Evolutionary conservation across 2,797 vertebrate species (phyloP).

Genomic region (Tolypeutes matacus): DNA sequence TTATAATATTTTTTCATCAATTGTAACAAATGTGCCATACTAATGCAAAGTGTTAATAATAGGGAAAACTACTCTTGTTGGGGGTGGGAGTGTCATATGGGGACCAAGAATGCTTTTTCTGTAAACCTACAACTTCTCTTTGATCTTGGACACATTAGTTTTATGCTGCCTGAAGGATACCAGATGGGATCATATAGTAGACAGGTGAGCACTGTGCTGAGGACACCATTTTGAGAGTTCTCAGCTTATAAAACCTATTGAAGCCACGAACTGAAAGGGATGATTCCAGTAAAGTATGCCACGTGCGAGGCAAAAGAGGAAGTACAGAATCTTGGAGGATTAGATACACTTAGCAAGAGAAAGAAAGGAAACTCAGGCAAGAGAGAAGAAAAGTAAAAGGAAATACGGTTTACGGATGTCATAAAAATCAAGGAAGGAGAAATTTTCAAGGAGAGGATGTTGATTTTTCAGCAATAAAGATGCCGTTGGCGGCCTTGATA

Average conservation of each 20-base stretch:
- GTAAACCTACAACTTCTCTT: background rate
- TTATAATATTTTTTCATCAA: no score
- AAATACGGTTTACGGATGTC: background rate
- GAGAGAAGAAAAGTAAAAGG: background rate
- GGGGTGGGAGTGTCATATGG: no score
- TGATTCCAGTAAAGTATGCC: background rate
- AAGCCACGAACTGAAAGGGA: background rate
- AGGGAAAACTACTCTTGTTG: no score
- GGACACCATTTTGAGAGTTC: background rate
- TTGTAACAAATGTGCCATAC: no score
- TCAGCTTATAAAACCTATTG: background rate
- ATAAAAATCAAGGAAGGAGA: conserved; percentile 22
- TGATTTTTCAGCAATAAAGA: background rate
- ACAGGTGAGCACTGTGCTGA: background rate
- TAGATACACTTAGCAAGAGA: background rate
- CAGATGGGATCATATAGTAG: background rate
- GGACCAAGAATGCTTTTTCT: no score
- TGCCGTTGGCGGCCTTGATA: background rate
- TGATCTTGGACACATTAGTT: rapidly evolving
- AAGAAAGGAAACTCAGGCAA: background rate
- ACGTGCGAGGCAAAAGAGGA: background rate
- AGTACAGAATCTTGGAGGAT: background rate
- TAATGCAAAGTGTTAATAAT: no score
- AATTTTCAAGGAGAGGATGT: background rate
- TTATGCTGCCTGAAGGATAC: background rate